Conservation (phyloP, 2,888 invertebrate species). For the Sympetrum striolatum region DNA sequence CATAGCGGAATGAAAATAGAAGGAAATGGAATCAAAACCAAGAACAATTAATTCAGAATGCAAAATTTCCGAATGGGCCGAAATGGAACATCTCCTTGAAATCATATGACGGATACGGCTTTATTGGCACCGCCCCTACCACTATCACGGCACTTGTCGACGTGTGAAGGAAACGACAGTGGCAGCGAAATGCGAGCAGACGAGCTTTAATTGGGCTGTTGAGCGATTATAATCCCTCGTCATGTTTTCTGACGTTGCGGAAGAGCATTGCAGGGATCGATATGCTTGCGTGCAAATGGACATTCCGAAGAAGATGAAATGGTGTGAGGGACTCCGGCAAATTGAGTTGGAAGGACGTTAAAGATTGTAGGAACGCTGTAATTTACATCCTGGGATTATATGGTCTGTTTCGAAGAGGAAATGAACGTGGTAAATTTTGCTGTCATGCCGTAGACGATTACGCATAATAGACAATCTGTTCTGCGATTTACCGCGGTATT, state of each 20-base stretch:
- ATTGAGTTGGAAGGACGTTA: background rate
- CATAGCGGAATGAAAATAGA: too few relatives aligned
- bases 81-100: background rate
- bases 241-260: background rate
- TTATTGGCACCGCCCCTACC: background rate
- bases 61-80: too few relatives aligned
- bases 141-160: background rate
- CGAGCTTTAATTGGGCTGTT: background rate
- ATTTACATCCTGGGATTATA: background rate
- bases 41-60: too few relatives aligned
- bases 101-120: background rate
- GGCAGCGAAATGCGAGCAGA: background rate
- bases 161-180: background rate
- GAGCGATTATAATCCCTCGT: background rate
- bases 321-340: background rate
- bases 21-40: too few relatives aligned
- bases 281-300: background rate
- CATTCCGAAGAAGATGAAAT: background rate
- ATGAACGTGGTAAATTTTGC: background rate
- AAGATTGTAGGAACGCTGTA: background rate
- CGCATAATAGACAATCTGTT: too few relatives aligned
- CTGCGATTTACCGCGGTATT: too few relatives aligned
- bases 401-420: background rate
- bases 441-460: background rate
- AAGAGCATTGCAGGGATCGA: background rate